Percentiles rank a stretch among this genome's conserved stretches.
These are phyloP conservation scores for Leptopilina boulardi DNA, from an alignment of 1,140 invertebrate genomes.

Conservation along the genomic window DNA sequence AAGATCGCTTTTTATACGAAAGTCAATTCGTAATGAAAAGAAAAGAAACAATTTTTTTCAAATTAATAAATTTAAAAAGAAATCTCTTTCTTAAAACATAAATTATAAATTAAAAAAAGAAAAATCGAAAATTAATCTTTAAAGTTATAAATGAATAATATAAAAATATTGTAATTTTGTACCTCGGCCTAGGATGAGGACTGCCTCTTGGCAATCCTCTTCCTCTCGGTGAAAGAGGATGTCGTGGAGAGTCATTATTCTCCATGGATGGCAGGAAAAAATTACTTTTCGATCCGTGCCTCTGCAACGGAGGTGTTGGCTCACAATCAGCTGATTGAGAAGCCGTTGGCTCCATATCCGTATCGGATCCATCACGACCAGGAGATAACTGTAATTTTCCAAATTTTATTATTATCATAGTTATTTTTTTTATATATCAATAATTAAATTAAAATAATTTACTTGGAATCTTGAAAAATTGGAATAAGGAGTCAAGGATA, in stretches of 20 bases:
- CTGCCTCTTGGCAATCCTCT: conserved; percentile 81
- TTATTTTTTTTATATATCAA: neutral
- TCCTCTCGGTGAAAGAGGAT: conserved; percentile 76
- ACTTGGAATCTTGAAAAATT: neutral
- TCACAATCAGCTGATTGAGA: conserved; percentile 95
- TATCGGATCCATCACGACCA: conserved; percentile 84
- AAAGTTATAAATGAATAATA: too few species aligned
- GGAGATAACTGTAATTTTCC: conserved; percentile 82
- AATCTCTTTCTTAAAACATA: too few species aligned
- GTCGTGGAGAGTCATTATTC: conserved; percentile 80
- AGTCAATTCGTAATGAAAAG: conserved; percentile 22
- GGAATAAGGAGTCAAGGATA: neutral
- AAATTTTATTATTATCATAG: neutral
- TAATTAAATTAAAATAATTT: neutral
- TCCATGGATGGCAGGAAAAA: conserved; percentile 88
- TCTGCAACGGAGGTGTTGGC: conserved; percentile 91
- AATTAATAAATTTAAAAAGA: neutral
- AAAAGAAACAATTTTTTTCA: conserved; percentile 19
- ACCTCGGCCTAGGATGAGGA: conserved; percentile 85
- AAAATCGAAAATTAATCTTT: too few species aligned
- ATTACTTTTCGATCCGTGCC: conserved; percentile 93
- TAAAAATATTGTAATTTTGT: too few species aligned
- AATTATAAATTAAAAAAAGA: too few species aligned
- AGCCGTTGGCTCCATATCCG: conserved; percentile 89
- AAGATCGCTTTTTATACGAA: conserved; percentile 36